phyloP scores from a whole-genome alignment of 2,797 vertebrate genomes.

The Harpagifer antarcticus region DNA sequence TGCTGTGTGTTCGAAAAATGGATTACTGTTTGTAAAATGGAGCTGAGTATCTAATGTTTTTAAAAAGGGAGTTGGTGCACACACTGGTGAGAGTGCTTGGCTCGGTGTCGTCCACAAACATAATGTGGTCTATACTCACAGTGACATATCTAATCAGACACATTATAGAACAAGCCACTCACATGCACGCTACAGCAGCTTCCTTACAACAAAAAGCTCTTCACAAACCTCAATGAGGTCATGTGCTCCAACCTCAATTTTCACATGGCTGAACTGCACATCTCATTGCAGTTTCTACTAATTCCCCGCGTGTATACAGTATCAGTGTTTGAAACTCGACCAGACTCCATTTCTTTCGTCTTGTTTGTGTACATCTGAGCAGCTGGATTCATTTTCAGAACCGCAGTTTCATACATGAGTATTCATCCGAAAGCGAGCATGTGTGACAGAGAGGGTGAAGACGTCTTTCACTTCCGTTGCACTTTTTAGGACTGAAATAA shows the following conservation, averaged over 20 bases:
- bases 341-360: conserved; percentile 11
- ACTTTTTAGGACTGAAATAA: neutral
- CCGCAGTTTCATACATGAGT: neutral
- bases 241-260: conserved; percentile 1
- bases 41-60: conserved; percentile 10
- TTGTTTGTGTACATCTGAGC: conserved; percentile 20
- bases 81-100: conserved; percentile 15
- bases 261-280: neutral
- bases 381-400: conserved; percentile 15
- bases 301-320: conserved; percentile 6
- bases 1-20: neutral
- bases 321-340: neutral
- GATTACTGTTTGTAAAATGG: conserved; percentile 18
- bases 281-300: neutral
- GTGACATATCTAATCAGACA: conserved; percentile 30
- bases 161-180: conserved; percentile 18
- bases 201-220: conserved; percentile 13
- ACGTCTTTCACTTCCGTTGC: neutral
- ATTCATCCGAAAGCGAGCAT: neutral
- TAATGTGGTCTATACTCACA: conserved; percentile 3
- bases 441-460: neutral
- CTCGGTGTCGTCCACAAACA: conserved; percentile 10
- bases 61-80: conserved; percentile 2
- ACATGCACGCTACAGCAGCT: conserved; percentile 20
- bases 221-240: conserved; percentile 9